Evolutionary conservation across 1,140 invertebrate genomes (phyloP).

Genomic region (Maconellicoccus hirsutus): DNA sequence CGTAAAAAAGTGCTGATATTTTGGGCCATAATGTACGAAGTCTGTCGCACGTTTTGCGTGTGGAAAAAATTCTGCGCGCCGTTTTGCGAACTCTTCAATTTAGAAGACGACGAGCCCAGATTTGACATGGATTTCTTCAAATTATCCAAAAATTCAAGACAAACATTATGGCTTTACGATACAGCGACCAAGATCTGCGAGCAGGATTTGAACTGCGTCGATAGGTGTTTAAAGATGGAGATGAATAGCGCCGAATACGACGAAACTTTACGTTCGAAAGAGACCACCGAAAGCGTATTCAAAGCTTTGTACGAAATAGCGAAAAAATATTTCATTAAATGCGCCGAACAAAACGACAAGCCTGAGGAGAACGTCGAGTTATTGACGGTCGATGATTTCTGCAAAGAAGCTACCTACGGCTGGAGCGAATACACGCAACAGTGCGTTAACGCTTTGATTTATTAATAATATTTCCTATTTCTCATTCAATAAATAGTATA

Average conservation of each 20-base stretch:
- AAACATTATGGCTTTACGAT: slow-evolving; percentile 6
- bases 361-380: neutral
- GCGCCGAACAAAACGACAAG: slow-evolving; percentile 1
- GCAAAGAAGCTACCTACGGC: neutral
- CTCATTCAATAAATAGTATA: too few relatives aligned
- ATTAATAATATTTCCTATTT: too few relatives aligned
- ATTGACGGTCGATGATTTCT: slow-evolving; percentile 7
- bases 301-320: neutral
- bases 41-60: neutral
- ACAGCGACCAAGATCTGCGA: neutral
- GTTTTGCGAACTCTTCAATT: neutral
- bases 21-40: slow-evolving; percentile 14
- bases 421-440: neutral
- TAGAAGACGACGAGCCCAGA: neutral
- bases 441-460: neutral
- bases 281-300: neutral
- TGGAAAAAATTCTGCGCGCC: slow-evolving; percentile 7
- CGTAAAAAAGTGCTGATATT: neutral
- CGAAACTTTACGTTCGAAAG: neutral
- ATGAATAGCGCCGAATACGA: neutral
- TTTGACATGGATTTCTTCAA: neutral
- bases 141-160: neutral
- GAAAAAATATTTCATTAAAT: slow-evolving; percentile 1
- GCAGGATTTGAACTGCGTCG: neutral
- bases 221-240: neutral